phyloP scores from a whole-genome alignment of 2,888 invertebrate species.

The Protodeltote pygarga region DNA sequence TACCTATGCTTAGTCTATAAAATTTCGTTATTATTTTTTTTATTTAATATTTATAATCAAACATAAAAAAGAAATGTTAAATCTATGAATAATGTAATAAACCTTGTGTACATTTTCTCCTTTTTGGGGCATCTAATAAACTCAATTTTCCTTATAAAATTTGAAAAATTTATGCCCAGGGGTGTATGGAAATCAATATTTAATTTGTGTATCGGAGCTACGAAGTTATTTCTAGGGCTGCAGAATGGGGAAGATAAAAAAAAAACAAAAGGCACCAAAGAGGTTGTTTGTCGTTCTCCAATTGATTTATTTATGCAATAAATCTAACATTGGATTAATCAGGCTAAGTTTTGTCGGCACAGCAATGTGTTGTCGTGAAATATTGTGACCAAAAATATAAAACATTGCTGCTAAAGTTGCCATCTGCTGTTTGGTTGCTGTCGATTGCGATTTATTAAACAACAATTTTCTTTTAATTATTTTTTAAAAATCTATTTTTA shows the following conservation, averaged over 20 bases:
- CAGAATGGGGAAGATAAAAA: conserved; percentile 64
- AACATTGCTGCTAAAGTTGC: conserved; percentile 30
- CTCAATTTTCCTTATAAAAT: conserved; percentile 40
- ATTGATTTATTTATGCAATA: conserved; percentile 82
- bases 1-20: too few relatives aligned
- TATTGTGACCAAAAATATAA: conserved; percentile 41
- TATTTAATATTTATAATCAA: conserved; percentile 4
- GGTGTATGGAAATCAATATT: conserved; percentile 54
- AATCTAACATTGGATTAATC: conserved; percentile 82
- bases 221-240: conserved; percentile 54
- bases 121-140: conserved; percentile 40
- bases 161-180: conserved; percentile 32
- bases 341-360: conserved; percentile 73
- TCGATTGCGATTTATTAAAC: conserved; percentile 10
- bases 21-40: not conserved
- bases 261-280: conserved; percentile 54
- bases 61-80: conserved; percentile 8
- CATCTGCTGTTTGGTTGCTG: conserved; percentile 13
- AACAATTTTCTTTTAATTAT: not conserved
- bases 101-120: conserved; percentile 32
- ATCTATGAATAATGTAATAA: conserved; percentile 22
- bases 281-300: conserved; percentile 70
- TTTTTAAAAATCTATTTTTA: not conserved
- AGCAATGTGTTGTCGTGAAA: conserved; percentile 68
- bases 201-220: conserved; percentile 57